A percentile compares a stretch with the other conserved stretches of the same genome.
These are phyloP conservation scores for Drosophila mayri DNA, from an alignment of 1,140 invertebrate species.

Conservation along the genomic window DNA sequence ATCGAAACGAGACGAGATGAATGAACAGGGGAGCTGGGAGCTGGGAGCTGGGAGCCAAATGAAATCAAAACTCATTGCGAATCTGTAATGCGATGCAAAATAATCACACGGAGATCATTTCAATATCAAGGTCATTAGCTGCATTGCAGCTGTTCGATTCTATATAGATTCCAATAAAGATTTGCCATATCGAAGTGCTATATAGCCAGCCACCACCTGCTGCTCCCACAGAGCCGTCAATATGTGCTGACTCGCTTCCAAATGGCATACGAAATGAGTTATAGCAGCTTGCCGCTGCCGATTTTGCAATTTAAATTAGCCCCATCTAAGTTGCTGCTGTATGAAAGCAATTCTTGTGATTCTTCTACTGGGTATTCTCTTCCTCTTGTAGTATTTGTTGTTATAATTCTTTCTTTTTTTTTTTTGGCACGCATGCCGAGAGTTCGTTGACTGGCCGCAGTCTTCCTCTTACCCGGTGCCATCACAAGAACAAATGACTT, in stretches of 20 bases:
- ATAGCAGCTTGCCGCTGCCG: constrained; percentile 28
- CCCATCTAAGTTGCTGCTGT: constrained; percentile 25
- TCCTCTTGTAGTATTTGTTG: background rate
- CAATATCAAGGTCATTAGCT: constrained; percentile 82
- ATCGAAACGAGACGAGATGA: constrained; percentile 57
- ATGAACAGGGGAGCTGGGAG: constrained; percentile 54
- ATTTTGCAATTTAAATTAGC: constrained; percentile 68
- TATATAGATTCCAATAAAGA: constrained; percentile 1
- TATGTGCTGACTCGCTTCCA: constrained; percentile 47
- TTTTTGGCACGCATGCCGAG: constrained; percentile 62
- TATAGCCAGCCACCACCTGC: constrained; percentile 19
- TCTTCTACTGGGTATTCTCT: constrained; percentile 14
- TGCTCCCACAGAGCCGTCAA: constrained; percentile 41
- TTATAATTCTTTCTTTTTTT: constrained; percentile 11
- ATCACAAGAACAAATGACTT: constrained; percentile 78
- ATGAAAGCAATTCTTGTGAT: constrained; percentile 31
- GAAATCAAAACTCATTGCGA: constrained; percentile 50
- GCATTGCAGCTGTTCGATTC: constrained; percentile 54
- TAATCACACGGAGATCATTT: constrained; percentile 64
- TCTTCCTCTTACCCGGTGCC: constrained; percentile 1
- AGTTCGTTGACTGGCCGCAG: constrained; percentile 67
- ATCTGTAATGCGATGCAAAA: constrained; percentile 38
- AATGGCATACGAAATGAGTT: constrained; percentile 60
- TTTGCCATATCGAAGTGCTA: constrained; percentile 14
- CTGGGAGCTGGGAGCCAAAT: constrained; percentile 15